phyloP scores from a whole-genome alignment of 1,140 invertebrate species.

The Marisa cornuarietis region DNA sequence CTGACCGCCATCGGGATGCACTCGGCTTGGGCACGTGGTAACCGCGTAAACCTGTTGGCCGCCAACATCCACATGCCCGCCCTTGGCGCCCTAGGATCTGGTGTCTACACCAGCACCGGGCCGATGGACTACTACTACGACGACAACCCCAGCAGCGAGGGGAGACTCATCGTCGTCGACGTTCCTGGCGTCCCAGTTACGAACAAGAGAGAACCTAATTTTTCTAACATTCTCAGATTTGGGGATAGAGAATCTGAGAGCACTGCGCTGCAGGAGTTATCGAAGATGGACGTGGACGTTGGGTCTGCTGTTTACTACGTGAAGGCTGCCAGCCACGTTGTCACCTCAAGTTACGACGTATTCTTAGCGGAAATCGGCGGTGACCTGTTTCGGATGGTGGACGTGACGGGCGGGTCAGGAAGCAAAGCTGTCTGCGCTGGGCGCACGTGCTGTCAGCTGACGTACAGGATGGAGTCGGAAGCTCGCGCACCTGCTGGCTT shows the following conservation, averaged over 20 bases:
- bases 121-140: slow-evolving; percentile 37
- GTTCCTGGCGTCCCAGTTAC: neutral
- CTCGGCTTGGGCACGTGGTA: slow-evolving; percentile 68
- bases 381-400: neutral
- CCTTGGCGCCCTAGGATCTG: slow-evolving; percentile 69
- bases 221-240: neutral
- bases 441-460: slow-evolving; percentile 39
- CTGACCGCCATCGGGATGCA: slow-evolving; percentile 69
- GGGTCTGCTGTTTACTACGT: slow-evolving; percentile 1
- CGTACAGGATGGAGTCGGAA: slow-evolving; percentile 18
- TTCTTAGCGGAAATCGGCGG: neutral
- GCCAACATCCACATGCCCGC: slow-evolving; percentile 68
- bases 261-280: too few relatives aligned
- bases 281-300: slow-evolving; percentile 9
- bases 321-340: neutral
- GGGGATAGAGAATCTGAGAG: too few relatives aligned
- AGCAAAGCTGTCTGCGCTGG: slow-evolving; percentile 29
- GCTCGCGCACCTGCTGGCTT: neutral
- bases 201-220: neutral
- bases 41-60: slow-evolving; percentile 71
- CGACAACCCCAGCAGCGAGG: slow-evolving; percentile 10
- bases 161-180: slow-evolving; percentile 37
- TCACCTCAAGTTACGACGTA: neutral
- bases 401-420: slow-evolving; percentile 6
- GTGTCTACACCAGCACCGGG: slow-evolving; percentile 65